Conservation (phyloP, 2,888 invertebrate genomes). For the Limnephilus lunatus region DNA sequence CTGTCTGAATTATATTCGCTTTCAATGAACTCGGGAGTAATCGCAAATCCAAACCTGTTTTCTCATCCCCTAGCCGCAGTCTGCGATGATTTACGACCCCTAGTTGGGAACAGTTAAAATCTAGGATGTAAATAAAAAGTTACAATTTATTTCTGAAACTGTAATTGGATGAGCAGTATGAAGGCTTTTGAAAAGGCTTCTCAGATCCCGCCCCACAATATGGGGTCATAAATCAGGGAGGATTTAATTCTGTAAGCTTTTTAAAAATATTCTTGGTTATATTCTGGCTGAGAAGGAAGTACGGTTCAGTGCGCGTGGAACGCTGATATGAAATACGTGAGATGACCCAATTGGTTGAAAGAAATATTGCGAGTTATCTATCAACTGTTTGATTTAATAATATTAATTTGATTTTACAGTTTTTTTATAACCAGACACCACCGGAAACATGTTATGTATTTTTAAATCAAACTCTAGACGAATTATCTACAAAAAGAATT, state of each 20-base stretch:
- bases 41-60: neutral
- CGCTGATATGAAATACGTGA: neutral
- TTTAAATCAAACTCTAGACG: too few species aligned
- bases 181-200: constrained; percentile 17
- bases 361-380: too few species aligned
- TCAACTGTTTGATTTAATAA: too few species aligned
- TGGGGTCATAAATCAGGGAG: constrained; percentile 23
- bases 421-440: too few species aligned
- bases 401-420: too few species aligned
- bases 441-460: too few species aligned
- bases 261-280: neutral
- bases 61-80: neutral
- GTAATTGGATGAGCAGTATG: constrained; percentile 2
- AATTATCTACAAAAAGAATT: too few species aligned
- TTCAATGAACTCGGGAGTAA: neutral
- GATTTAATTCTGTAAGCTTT: constrained; percentile 20
- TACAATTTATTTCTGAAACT: neutral
- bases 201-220: neutral
- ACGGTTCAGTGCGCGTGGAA: neutral
- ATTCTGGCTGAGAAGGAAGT: neutral
- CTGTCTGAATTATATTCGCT: neutral
- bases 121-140: neutral
- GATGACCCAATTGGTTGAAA: neutral
- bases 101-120: neutral
- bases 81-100: neutral